Evolutionary conservation across 2,797 vertebrate genomes (phyloP).

Genomic region (Danio kyathit): DNA sequence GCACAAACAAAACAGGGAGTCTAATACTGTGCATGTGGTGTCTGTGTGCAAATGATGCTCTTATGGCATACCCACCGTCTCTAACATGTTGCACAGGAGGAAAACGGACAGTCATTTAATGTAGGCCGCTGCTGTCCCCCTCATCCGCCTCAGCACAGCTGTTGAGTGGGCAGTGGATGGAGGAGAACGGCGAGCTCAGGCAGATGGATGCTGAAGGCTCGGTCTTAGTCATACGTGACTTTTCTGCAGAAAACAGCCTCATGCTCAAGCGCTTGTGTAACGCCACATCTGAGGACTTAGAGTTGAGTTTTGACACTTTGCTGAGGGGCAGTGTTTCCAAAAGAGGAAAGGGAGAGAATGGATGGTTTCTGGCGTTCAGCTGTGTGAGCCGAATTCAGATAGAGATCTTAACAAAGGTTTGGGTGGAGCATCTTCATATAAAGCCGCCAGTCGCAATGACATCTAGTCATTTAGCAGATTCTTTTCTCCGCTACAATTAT

Average conservation of each 20-base stretch:
- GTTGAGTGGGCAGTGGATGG: conserved; percentile 65
- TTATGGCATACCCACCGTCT: conserved; percentile 1
- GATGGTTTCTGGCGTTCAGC: conserved; percentile 27
- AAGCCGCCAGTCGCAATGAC: not conserved
- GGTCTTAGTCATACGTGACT: conserved; percentile 66
- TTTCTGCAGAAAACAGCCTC: conserved; percentile 56
- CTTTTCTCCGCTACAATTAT: not conserved
- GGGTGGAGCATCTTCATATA: conserved; percentile 16
- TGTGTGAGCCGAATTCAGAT: conserved; percentile 39
- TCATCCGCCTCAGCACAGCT: conserved; percentile 60
- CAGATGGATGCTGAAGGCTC: conserved; percentile 62
- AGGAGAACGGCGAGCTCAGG: conserved; percentile 47
- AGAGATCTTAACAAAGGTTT: conserved; percentile 14
- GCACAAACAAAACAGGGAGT: conserved; percentile 33
- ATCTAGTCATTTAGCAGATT: not conserved
- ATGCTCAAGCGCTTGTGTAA: conserved; percentile 57
- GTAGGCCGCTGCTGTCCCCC: conserved; percentile 35
- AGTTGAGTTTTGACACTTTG: conserved; percentile 52
- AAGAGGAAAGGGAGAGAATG: conserved; percentile 11
- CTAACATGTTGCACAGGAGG: conserved; percentile 18
- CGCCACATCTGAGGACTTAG: conserved; percentile 54
- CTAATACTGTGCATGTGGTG: conserved; percentile 24
- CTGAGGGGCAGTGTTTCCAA: conserved; percentile 33
- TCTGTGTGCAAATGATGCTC: conserved; percentile 26
- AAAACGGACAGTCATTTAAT: conserved; percentile 36